Base-by-base conservation (phyloP, 2,113 vertebrate genomes). In the Prunella fulvescens region DNA sequence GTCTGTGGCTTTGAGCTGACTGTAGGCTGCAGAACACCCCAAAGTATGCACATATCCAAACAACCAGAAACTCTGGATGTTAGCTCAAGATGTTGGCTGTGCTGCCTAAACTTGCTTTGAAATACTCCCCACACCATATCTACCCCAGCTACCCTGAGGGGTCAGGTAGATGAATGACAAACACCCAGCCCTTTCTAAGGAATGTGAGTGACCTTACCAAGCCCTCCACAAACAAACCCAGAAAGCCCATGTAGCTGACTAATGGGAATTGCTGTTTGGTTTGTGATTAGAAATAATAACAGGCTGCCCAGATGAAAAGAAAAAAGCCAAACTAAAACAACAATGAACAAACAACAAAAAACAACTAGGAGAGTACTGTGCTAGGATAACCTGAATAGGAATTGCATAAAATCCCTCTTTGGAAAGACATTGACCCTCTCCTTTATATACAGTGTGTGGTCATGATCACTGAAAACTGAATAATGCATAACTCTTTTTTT, bases 391-490 rank as follows among this genome's bases (percentile, higher is more conserved):
- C 40, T 28, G 28, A 85, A 56, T 1, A 56, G n/a, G 39, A 70
- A 53, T 58, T 79, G 29, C 17, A 60, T 24, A 35, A 71, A 76
- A 39, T 20, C 6, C 7, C 25, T 82, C 73, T 79, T 40, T 47
- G 37, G 74, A 82, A 87, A 79, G 37, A 44, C 37, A 48, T 0
- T 10, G 28, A 70, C 19, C 10, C 24, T 12, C 5, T 80, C 50
- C 16, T 79, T 67, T 39, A 19, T 28, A 58, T 15, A 37, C 4
- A 12, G 12, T 39, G 44, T 29, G 39, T 80, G 45, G 74, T 71
- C 66, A 40, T 0, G 0, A 47, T 35, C 33, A 42, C 20, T 2
- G 3, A 54, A 71, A 48, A 19, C 26, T 58, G 66, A 81, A 61
- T 62, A 85, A 81, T 20, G 9, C 14, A 53, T 45, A 28, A 2